phyloP scores from a whole-genome alignment of 1,140 invertebrate species.

The Aphelenchoides avenae region DNA sequence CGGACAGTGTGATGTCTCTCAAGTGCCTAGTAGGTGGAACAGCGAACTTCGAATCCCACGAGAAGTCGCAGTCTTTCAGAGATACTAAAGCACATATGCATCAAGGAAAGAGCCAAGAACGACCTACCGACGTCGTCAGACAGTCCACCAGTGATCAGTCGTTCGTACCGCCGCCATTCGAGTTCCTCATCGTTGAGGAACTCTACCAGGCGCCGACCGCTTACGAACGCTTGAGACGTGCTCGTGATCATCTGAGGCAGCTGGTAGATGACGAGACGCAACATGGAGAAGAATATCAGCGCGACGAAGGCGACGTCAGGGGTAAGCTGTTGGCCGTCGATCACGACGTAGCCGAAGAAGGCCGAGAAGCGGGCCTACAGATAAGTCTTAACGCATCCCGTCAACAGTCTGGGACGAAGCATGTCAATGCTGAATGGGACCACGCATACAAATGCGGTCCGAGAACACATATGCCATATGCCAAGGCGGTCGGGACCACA shows the following conservation, averaged over 20 bases:
- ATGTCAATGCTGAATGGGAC: background rate
- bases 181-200: slow-evolving; percentile 32
- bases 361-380: slow-evolving; percentile 24
- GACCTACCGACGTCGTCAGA: no score
- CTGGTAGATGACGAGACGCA: slow-evolving; percentile 54
- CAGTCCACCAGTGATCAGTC: no score
- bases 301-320: slow-evolving; percentile 68
- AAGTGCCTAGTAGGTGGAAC: no score
- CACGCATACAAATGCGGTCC: slow-evolving; percentile 8
- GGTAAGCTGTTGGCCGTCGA: slow-evolving; percentile 62
- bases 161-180: slow-evolving; percentile 15
- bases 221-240: slow-evolving; percentile 25
- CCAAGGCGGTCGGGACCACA: no score
- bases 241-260: slow-evolving; percentile 19
- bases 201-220: slow-evolving; percentile 16
- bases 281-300: slow-evolving; percentile 67
- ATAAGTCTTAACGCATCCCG: background rate
- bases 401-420: background rate
- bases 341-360: slow-evolving; percentile 31
- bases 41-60: no score
- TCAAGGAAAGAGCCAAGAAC: no score
- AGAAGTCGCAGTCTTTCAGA: no score
- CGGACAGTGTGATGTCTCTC: no score
- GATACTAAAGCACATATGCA: no score
- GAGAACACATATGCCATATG: slow-evolving; percentile 1